Evolutionary conservation across 2,797 vertebrate genomes (phyloP).

Genomic region (Rhodeus uyekii): DNA sequence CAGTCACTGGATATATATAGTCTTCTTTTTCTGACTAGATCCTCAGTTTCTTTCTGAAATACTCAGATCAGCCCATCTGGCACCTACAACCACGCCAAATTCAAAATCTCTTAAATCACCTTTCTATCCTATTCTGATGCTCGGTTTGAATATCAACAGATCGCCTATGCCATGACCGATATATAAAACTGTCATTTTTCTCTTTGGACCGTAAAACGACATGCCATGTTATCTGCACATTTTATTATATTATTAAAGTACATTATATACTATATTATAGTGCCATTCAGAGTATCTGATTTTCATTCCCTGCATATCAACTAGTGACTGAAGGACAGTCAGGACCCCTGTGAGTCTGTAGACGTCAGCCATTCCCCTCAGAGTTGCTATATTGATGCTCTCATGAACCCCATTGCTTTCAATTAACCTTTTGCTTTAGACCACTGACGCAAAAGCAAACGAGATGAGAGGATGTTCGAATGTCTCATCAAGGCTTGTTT

Average conservation of each 20-base stretch:
- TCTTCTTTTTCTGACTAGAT: too few relatives aligned
- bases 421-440: constrained; percentile 32
- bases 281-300: too few relatives aligned
- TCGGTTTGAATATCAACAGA: too few relatives aligned
- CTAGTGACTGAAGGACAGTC: not conserved
- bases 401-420: constrained; percentile 20
- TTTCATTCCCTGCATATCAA: not conserved
- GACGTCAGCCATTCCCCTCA: constrained; percentile 7
- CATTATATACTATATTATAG: not conserved
- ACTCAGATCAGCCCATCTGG: not conserved
- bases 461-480: not conserved
- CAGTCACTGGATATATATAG: too few relatives aligned
- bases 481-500: not conserved
- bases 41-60: too few relatives aligned
- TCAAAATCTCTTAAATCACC: not conserved
- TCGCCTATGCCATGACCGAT: not conserved
- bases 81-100: not conserved
- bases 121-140: not conserved
- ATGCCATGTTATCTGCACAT: not conserved
- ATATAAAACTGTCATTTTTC: not conserved
- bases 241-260: not conserved
- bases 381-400: not conserved
- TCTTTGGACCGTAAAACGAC: not conserved
- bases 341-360: constrained; percentile 1
- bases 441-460: constrained; percentile 12